Conservation (phyloP, 1,140 invertebrate species). For the Arctopsyche grandis region DNA sequence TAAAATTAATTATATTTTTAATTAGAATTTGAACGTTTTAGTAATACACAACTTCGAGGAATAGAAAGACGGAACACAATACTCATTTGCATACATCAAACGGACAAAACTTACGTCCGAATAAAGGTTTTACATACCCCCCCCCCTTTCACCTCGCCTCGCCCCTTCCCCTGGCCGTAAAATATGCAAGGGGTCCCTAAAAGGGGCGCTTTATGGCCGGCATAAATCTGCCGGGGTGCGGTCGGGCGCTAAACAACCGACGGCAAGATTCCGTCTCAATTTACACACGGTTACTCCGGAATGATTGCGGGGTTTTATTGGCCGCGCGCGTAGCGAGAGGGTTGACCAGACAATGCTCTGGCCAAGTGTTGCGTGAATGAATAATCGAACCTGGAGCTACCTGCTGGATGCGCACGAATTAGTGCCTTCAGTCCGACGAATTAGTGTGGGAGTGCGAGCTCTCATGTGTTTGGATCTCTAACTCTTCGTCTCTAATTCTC, state of each 20-base stretch:
- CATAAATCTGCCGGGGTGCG: slow-evolving; percentile 36
- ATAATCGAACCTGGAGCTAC: background rate
- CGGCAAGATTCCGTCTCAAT: slow-evolving; percentile 40
- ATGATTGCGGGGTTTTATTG: slow-evolving; percentile 15
- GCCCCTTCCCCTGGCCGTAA: background rate
- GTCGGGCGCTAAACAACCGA: slow-evolving; percentile 38
- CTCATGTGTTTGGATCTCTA: too few species aligned
- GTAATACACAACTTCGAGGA: background rate
- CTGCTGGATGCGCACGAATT: too few species aligned
- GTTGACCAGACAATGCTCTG: background rate
- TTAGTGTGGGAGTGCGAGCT: too few species aligned
- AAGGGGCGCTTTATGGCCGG: slow-evolving; percentile 39
- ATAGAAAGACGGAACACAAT: background rate
- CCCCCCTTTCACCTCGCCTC: background rate
- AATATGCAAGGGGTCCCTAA: slow-evolving; percentile 43
- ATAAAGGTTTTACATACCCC: slow-evolving; percentile 33
- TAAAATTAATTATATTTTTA: too few species aligned
- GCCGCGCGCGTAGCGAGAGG: background rate
- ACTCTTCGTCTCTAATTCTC: too few species aligned
- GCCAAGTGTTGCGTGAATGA: slow-evolving; percentile 14
- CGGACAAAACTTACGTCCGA: slow-evolving; percentile 37
- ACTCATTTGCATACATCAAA: slow-evolving; percentile 33
- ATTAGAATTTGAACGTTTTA: background rate
- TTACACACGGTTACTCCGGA: slow-evolving; percentile 32
- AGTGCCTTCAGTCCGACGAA: too few species aligned